These are phyloP conservation scores for Tragopan temminckii DNA, from an alignment of 2,797 vertebrate species.

Conservation along the genomic window DNA sequence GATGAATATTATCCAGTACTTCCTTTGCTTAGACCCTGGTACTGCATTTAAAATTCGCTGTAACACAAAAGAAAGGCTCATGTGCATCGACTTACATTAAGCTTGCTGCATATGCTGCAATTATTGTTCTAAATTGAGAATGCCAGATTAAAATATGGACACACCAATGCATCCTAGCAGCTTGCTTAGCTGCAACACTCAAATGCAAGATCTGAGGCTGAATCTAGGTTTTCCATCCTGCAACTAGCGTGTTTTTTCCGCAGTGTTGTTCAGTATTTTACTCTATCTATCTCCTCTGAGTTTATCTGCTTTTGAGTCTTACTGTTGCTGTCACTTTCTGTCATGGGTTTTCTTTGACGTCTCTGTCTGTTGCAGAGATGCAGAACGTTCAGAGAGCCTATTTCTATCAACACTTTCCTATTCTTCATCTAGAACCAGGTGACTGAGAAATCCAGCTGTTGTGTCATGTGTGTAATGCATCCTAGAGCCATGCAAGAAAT, in stretches of 20 bases:
- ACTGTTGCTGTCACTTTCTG: conserved; percentile 76
- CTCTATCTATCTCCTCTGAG: conserved; percentile 53
- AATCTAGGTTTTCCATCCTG: conserved; percentile 19
- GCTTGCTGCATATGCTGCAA: background rate
- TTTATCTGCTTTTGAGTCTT: conserved; percentile 71
- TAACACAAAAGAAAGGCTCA: background rate
- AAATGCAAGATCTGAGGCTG: background rate
- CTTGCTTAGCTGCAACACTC: background rate
- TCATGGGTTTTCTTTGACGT: conserved; percentile 84
- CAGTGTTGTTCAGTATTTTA: conserved; percentile 26
- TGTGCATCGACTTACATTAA: background rate
- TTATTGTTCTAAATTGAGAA: background rate
- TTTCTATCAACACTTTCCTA: conserved; percentile 97
- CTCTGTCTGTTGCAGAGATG: conserved; percentile 91
- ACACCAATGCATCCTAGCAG: background rate
- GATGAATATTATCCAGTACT: conserved; percentile 8
- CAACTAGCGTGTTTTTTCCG: conserved; percentile 4
- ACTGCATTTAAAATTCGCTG: background rate
- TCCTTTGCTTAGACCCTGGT: conserved; percentile 5
- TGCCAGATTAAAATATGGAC: background rate
- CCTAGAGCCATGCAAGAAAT: conserved; percentile 68
- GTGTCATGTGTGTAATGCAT: conserved; percentile 71
- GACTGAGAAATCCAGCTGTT: conserved; percentile 80
- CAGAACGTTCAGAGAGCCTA: conserved; percentile 95
- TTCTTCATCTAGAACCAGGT: conserved; percentile 97